phyloP scores from a whole-genome alignment of 2,888 invertebrate species.

The Eristalis intricaria region DNA sequence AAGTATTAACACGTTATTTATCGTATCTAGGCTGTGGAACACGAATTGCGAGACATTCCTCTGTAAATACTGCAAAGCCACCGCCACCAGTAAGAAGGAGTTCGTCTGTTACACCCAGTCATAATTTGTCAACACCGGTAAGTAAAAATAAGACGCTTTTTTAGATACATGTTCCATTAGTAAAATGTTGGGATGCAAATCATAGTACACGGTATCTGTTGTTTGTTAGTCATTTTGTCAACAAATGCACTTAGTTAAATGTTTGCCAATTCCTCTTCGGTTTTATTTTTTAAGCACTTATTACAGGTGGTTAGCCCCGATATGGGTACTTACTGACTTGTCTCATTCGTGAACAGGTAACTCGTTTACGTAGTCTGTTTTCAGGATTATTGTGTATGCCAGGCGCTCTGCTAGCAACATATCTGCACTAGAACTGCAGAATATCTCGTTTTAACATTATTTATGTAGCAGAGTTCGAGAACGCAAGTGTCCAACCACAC shows the following conservation, averaged over 20 bases:
- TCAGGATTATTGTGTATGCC: no score
- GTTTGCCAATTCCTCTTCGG: neutral
- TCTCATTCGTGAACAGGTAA: no score
- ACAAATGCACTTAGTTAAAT: neutral
- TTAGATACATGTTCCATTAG: neutral
- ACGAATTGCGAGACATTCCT: slow-evolving; percentile 81
- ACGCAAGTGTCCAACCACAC: no score
- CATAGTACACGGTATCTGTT: neutral
- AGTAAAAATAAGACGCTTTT: slow-evolving; percentile 69
- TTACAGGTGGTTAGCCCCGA: no score
- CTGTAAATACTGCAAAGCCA: slow-evolving; percentile 84
- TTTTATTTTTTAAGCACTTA: neutral
- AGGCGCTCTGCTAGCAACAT: no score
- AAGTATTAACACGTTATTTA: slow-evolving; percentile 38
- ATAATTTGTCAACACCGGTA: slow-evolving; percentile 78
- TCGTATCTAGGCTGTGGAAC: slow-evolving; percentile 76
- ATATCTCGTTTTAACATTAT: no score
- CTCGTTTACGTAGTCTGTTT: no score
- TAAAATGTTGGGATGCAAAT: neutral
- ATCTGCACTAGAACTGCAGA: no score
- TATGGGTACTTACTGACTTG: no score
- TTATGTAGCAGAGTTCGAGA: no score
- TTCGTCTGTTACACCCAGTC: slow-evolving; percentile 83
- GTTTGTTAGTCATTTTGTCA: neutral
- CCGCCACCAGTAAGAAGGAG: slow-evolving; percentile 93